phyloP scores from a whole-genome alignment of 1,140 invertebrate genomes.

The Latrodectus geometricus region DNA sequence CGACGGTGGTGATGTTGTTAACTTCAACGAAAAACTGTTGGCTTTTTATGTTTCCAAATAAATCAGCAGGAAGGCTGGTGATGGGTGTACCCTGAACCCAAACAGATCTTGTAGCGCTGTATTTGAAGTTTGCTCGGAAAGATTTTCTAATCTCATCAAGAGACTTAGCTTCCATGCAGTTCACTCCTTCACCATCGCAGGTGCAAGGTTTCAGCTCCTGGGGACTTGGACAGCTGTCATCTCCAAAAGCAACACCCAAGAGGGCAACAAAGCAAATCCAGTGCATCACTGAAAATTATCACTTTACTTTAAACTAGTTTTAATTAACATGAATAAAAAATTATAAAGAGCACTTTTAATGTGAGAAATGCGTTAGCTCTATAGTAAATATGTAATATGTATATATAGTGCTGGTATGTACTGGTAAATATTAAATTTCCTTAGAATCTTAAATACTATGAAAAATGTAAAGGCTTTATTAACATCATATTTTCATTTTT shows the following conservation, averaged over 20 bases:
- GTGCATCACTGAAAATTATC: not conserved
- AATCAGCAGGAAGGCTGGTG: conserved; percentile 12
- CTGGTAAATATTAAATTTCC: too few species aligned
- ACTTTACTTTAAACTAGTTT: not conserved
- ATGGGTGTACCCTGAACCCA: conserved; percentile 57
- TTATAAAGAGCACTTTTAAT: too few species aligned
- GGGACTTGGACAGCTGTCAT: conserved; percentile 47
- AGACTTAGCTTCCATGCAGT: conserved; percentile 45
- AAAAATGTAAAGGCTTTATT: too few species aligned
- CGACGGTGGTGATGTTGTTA: conserved; percentile 28
- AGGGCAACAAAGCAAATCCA: conserved; percentile 9
- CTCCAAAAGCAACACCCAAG: not conserved
- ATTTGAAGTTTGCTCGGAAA: conserved; percentile 43
- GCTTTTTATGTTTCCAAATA: conserved; percentile 37
- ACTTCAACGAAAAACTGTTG: conserved; percentile 49
- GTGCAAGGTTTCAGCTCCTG: conserved; percentile 45
- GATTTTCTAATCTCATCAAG: conserved; percentile 36
- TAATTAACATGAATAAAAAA: too few species aligned
- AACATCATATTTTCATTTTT: too few species aligned
- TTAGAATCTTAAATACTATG: too few species aligned
- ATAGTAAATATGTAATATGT: too few species aligned
- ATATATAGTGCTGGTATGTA: too few species aligned
- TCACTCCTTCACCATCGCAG: conserved; percentile 57
- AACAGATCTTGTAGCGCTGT: conserved; percentile 29
- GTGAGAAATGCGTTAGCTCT: too few species aligned